Percentiles rank a stretch among this genome's conserved stretches.
phyloP scores from a whole-genome alignment of 2,113 vertebrate genomes.

The Gymnocephalus cernua region DNA sequence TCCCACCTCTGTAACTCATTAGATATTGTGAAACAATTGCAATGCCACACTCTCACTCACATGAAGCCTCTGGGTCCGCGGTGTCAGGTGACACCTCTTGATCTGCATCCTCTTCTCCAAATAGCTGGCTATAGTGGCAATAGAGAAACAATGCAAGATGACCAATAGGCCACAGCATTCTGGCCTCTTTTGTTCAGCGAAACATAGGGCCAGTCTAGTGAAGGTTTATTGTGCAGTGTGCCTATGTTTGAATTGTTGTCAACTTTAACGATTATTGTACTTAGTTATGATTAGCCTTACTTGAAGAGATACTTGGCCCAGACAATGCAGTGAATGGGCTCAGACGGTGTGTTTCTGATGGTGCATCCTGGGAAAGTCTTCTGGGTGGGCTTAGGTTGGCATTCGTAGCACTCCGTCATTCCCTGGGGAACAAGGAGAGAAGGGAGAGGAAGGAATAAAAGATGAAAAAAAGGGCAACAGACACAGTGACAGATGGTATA shows the following conservation, averaged over 20 bases:
- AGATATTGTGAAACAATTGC: not conserved
- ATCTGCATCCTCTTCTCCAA: conserved; percentile 98
- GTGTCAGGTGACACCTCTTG: conserved; percentile 98
- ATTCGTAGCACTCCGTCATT: conserved; percentile 97
- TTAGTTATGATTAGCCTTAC: conserved; percentile 79
- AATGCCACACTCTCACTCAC: conserved; percentile 83
- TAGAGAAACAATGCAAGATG: not conserved
- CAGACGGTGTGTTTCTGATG: conserved; percentile 97
- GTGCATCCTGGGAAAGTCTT: conserved; percentile 99
- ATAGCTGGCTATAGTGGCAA: conserved; percentile 89
- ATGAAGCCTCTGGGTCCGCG: conserved; percentile 96
- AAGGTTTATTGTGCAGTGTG: not conserved
- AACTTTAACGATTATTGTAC: not conserved
- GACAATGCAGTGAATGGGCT: conserved; percentile 99
- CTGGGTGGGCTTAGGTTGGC: conserved; percentile 97
- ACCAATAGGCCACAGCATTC: not conserved
- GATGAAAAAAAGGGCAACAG: not conserved
- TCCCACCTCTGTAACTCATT: not conserved
- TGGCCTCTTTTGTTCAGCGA: too few species aligned
- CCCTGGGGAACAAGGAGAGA: conserved; percentile 82
- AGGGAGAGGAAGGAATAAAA: not conserved
- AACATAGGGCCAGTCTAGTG: not conserved
- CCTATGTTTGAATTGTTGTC: not conserved
- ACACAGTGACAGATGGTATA: not conserved
- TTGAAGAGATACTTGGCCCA: conserved; percentile 99